Evolutionary conservation across 2,113 vertebrate species (phyloP).

Genomic region (Macrotus californicus): DNA sequence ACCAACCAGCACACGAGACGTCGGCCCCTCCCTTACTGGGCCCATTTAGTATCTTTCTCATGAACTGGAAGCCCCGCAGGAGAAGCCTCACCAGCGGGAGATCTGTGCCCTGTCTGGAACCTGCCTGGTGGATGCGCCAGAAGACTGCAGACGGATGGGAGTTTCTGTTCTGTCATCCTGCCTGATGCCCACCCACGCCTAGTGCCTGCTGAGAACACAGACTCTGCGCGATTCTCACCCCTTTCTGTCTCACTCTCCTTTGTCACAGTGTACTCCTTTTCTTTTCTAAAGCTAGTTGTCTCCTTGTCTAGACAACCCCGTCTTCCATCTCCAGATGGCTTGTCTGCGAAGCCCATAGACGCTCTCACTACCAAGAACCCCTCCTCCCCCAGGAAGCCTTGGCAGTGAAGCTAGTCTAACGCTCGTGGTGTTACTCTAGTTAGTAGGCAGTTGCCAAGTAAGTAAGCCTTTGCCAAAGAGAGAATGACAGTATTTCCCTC

Average conservation of each 20-base stretch:
- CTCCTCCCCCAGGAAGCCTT: not conserved
- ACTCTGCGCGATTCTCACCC: not conserved
- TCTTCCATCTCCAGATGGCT: conserved; percentile 51
- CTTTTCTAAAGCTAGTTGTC: not conserved
- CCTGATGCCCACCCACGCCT: not conserved
- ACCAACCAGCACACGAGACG: not conserved
- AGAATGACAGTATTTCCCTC: not conserved
- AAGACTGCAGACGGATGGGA: not conserved
- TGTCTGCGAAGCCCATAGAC: not conserved
- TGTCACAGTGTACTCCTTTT: not conserved
- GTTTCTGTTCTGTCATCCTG: not conserved
- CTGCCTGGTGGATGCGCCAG: not conserved
- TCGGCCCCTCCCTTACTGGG: not conserved
- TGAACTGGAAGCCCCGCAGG: not conserved
- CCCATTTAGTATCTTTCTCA: not conserved
- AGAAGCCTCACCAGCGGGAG: not conserved
- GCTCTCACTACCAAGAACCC: not conserved
- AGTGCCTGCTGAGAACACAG: not conserved
- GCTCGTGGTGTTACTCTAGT: not conserved
- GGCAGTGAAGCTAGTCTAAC: not conserved
- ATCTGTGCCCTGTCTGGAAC: not conserved
- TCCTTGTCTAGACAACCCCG: conserved; percentile 34
- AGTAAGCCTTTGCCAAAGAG: conserved; percentile 5
- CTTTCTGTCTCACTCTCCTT: not conserved
- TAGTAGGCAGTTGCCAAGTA: not conserved